Conservation (phyloP, 2,888 invertebrate genomes). For the Hirtodrosophila histrioides region DNA sequence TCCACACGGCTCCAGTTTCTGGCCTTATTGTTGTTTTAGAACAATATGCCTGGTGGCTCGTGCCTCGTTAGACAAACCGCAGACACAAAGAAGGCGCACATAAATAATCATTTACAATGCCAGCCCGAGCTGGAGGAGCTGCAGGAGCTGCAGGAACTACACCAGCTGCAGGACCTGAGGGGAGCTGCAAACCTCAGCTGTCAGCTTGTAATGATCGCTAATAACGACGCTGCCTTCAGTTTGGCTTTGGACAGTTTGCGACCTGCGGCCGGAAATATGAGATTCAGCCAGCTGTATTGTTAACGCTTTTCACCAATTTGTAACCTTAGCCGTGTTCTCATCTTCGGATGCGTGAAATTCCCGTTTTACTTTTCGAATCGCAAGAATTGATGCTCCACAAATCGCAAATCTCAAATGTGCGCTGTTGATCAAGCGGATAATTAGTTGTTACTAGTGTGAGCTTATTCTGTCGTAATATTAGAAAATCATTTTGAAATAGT, state of each 20-base stretch:
- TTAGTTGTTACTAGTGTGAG: too few relatives aligned
- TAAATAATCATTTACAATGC: constrained; percentile 66
- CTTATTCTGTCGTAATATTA: too few relatives aligned
- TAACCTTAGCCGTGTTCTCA: too few relatives aligned
- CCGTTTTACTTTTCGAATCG: too few relatives aligned
- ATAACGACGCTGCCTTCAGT: constrained; percentile 39
- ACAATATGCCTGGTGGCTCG: constrained; percentile 59
- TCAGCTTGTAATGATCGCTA: constrained; percentile 53
- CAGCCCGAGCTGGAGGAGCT: constrained; percentile 7
- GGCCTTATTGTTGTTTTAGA: constrained; percentile 35
- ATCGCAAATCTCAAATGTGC: too few relatives aligned
- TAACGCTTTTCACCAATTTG: too few relatives aligned
- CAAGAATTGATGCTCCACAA: too few relatives aligned
- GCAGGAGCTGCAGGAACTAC: constrained; percentile 7
- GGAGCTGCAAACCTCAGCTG: constrained; percentile 6
- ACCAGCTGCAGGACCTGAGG: constrained; percentile 1
- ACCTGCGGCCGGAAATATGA: constrained; percentile 18
- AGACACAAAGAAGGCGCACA: constrained; percentile 60
- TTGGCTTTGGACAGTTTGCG: constrained; percentile 13
- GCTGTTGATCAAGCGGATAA: too few relatives aligned
- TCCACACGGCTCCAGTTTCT: constrained; percentile 12
- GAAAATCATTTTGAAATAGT: too few relatives aligned
- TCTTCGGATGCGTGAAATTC: too few relatives aligned
- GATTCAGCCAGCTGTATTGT: background rate
- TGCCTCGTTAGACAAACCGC: constrained; percentile 66